Evolutionary conservation across 1,140 invertebrate genomes (phyloP).

Genomic region (Samia ricini): DNA sequence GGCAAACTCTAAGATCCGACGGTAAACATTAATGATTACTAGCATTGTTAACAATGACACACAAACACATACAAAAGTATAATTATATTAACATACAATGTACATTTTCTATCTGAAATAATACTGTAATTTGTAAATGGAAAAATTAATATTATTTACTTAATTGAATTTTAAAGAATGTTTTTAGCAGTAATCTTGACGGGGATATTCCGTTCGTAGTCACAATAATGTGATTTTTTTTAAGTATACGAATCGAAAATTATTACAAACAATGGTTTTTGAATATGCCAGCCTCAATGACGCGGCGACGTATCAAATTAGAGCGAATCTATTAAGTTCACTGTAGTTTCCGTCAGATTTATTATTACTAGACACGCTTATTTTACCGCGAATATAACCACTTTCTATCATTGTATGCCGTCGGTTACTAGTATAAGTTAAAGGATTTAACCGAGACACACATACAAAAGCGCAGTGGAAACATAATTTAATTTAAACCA

Average conservation of each 20-base stretch:
- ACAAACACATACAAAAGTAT: not conserved
- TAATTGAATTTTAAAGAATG: not conserved
- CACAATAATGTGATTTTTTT: no score
- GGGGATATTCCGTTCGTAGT: no score
- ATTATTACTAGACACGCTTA: not conserved
- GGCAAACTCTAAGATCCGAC: constrained; percentile 16
- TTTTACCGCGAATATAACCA: not conserved
- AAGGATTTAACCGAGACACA: not conserved
- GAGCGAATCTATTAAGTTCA: not conserved
- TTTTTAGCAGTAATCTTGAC: no score
- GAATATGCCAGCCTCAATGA: no score
- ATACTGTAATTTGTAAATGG: no score
- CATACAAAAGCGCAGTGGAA: not conserved
- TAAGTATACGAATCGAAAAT: no score
- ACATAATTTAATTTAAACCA: not conserved
- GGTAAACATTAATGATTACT: constrained; percentile 21
- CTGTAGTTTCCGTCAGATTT: not conserved
- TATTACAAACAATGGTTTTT: no score
- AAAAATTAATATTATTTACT: no score
- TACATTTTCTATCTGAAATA: not conserved
- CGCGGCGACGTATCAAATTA: not conserved
- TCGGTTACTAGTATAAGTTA: not conserved
- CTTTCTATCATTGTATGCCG: not conserved
- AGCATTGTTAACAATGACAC: constrained; percentile 4
- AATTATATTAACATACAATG: no score